These are phyloP conservation scores for Centruroides vittatus DNA, from an alignment of 1,140 invertebrate species.

Conservation along the genomic window DNA sequence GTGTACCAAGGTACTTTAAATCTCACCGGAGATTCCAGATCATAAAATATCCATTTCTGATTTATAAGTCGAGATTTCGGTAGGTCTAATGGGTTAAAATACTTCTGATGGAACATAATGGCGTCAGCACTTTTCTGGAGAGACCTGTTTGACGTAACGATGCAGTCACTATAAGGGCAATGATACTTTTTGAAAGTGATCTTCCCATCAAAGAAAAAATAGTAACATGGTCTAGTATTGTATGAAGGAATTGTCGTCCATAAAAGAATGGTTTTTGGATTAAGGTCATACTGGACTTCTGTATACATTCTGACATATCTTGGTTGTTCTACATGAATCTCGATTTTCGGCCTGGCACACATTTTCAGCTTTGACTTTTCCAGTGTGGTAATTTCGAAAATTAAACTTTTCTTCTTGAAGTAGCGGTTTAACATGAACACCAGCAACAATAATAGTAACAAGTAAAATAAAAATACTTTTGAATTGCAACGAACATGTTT, in stretches of 20 bases:
- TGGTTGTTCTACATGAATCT: too few species aligned
- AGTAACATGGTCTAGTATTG: constrained; percentile 3
- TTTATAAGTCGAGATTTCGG: constrained; percentile 4
- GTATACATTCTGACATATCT: too few species aligned
- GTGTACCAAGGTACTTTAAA: background rate
- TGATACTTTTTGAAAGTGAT: constrained; percentile 4
- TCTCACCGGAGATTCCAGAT: constrained; percentile 19
- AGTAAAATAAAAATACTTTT: too few species aligned
- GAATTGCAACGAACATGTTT: too few species aligned
- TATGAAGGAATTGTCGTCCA: constrained; percentile 7
- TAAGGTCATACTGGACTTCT: too few species aligned
- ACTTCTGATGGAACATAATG: constrained; percentile 18
- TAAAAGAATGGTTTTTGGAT: background rate
- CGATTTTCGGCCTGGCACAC: too few species aligned
- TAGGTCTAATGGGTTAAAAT: constrained; percentile 8
- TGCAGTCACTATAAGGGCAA: constrained; percentile 19
- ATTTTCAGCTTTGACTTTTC: too few species aligned
- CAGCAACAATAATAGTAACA: too few species aligned
- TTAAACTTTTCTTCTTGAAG: too few species aligned
- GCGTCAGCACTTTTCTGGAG: constrained; percentile 14
- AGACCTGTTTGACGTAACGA: constrained; percentile 16
- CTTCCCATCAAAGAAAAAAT: constrained; percentile 5
- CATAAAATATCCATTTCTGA: constrained; percentile 21
- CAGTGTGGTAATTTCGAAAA: too few species aligned
- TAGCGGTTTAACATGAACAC: too few species aligned